phyloP scores from a whole-genome alignment of 2,888 invertebrate genomes.

The Nudaria mundana region DNA sequence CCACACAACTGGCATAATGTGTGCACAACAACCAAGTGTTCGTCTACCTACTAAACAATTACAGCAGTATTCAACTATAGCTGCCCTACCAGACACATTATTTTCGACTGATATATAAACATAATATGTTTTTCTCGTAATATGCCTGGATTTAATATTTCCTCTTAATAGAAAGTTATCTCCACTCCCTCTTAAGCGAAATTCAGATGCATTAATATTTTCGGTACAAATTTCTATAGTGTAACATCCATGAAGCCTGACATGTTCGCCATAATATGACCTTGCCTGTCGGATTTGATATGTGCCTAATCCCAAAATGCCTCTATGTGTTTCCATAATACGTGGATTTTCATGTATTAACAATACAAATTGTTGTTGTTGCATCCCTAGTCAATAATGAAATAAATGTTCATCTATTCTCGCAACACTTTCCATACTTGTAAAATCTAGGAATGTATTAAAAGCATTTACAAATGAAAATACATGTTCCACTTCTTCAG shows the following conservation, averaged over 20 bases:
- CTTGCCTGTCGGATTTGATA: too few relatives aligned
- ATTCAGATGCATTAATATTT: not conserved
- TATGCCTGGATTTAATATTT: constrained; percentile 4
- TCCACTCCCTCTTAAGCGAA: not conserved
- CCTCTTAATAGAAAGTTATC: constrained; percentile 3
- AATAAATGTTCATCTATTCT: not conserved
- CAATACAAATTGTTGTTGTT: not conserved
- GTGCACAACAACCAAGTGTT: too few relatives aligned
- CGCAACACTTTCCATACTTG: constrained; percentile 3
- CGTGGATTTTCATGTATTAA: not conserved
- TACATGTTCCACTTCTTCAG: constrained; percentile 14
- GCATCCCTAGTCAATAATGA: not conserved
- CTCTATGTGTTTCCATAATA: not conserved
- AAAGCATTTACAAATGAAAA: constrained; percentile 19
- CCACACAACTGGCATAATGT: constrained; percentile 2
- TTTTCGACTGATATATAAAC: not conserved
- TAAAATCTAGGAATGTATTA: constrained; percentile 10
- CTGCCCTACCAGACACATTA: constrained; percentile 8
- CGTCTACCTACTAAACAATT: constrained; percentile 5
- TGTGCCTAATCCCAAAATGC: not conserved
- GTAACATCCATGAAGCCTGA: too few relatives aligned
- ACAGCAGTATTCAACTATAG: constrained; percentile 11
- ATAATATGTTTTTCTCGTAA: not conserved
- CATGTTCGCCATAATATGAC: too few relatives aligned
- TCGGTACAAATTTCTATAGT: too few relatives aligned